Conservation (phyloP, 2,797 vertebrate species). For the Sitta carolinensis region DNA sequence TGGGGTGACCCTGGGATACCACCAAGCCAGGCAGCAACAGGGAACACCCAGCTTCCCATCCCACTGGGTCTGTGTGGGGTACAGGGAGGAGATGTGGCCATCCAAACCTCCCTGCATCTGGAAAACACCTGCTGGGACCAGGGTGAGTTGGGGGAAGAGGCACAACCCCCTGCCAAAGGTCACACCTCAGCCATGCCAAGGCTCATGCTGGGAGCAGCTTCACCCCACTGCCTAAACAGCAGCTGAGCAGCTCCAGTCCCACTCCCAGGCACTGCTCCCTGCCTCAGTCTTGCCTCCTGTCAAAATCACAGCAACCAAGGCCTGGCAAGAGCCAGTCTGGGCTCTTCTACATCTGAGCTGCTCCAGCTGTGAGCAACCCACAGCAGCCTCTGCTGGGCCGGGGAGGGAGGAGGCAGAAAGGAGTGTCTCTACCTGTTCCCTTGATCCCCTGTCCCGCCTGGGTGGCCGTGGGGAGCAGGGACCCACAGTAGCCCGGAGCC, state of each 20-base stretch:
- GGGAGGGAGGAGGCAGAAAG: background rate
- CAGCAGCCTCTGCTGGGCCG: background rate
- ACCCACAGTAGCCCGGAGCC: accelerated
- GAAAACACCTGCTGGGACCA: background rate
- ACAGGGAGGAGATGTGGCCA: background rate
- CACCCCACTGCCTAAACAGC: background rate
- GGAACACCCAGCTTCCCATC: background rate
- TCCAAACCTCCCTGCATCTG: background rate
- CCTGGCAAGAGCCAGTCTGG: background rate
- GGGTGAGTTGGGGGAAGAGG: background rate
- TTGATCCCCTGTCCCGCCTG: accelerated
- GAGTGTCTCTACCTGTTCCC: background rate
- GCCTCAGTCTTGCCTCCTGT: background rate
- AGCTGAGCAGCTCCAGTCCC: background rate
- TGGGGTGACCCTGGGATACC: accelerated
- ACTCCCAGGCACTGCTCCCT: accelerated
- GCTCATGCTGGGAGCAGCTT: background rate
- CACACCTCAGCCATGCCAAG: background rate
- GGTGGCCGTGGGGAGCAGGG: background rate
- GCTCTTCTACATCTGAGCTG: background rate
- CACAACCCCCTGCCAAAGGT: background rate
- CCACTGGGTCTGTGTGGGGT: accelerated
- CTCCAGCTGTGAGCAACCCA: background rate
- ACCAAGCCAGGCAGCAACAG: background rate
- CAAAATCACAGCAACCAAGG: background rate